Base-by-base conservation (phyloP, 2,888 invertebrate genomes). In the Adineta ricciae region DNA sequence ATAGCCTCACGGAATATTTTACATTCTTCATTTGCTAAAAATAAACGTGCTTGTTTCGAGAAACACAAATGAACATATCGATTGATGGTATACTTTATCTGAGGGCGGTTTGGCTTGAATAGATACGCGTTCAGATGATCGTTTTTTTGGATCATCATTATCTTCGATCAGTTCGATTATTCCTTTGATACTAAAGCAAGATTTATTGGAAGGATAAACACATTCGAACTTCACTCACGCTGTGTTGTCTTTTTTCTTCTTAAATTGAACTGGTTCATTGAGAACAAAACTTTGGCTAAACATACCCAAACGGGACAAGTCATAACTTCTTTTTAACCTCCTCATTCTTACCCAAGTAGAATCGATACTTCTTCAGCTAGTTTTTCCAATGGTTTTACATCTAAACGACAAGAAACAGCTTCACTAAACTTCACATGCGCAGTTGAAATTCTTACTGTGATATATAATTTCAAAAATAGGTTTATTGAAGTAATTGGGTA, bases 341-440 rank as follows among this genome's bases (percentile, higher is more conserved):
- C 9, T 27, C n/a, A 14, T 24, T 56, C 38, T 16, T 36, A 73
- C 41, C 73, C 73, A 73, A 78, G 38, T 78, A 41, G 24, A 41
- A 78, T 78, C 3, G 78, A 78, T n/a, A 78, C 41, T 78, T 78
- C 78, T 78, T 78, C 78, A 2, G 78, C 78, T 14, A 78, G n/a
- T 41, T 78, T 78, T 24, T 78, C 78, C 9, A 78, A 78, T n/a
- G 78, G 78, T 78, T 78, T 78, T 2, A 41, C 41, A 78, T 78
- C 78, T 78, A 78, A 27, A 7, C 24, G 24, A 64, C 0, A 21
- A 24, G 8, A 41, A 9, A 16, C 14, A 2, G 19, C 16, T 14
- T 16, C 19, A 50, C 19, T 7, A 9, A 50, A 19, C 2, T 50
- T 19, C 19, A n/a, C n/a, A n/a, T 50, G 3, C 9, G 9, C 16